A percentile compares a stretch with the other conserved stretches of the same genome.
Conservation (phyloP, 2,888 invertebrate genomes). For the Morpho deidamia region DNA sequence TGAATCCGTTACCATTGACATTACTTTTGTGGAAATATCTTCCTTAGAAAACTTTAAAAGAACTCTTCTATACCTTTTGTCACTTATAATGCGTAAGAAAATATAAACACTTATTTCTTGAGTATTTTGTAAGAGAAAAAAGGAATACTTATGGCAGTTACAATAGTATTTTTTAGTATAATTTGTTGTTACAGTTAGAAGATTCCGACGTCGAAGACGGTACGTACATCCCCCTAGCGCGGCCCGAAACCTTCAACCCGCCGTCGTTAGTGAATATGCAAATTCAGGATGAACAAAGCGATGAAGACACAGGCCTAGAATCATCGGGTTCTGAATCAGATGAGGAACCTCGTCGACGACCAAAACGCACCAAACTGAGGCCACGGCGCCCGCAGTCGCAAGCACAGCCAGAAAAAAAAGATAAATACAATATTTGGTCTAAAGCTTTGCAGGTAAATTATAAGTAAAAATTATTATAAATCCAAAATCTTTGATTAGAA, state of each 20-base stretch:
- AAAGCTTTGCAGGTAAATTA: conserved; percentile 67
- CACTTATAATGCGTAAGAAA: no score
- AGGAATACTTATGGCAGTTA: no score
- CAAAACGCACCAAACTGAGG: conserved; percentile 75
- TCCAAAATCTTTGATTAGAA: no score
- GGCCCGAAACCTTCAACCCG: conserved; percentile 75
- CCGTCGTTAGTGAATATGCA: conserved; percentile 71
- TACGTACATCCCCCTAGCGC: conserved; percentile 76
- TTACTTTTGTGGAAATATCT: background rate
- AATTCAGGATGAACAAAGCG: conserved; percentile 79
- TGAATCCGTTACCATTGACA: conserved; percentile 43
- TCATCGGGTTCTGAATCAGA: conserved; percentile 79
- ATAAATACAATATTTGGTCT: conserved; percentile 89
- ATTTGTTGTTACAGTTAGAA: conserved; percentile 47
- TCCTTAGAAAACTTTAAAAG: no score
- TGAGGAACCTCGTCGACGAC: conserved; percentile 68
- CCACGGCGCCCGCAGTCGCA: conserved; percentile 45
- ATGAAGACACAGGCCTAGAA: conserved; percentile 71
- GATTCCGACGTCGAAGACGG: conserved; percentile 75
- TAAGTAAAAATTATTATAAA: no score
- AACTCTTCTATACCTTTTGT: no score
- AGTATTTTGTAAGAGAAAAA: no score
- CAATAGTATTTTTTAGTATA: background rate
- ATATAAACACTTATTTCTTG: no score
- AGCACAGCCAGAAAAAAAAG: conserved; percentile 69